Conservation (phyloP, 2,888 invertebrate species). For the Plebejus anna region DNA sequence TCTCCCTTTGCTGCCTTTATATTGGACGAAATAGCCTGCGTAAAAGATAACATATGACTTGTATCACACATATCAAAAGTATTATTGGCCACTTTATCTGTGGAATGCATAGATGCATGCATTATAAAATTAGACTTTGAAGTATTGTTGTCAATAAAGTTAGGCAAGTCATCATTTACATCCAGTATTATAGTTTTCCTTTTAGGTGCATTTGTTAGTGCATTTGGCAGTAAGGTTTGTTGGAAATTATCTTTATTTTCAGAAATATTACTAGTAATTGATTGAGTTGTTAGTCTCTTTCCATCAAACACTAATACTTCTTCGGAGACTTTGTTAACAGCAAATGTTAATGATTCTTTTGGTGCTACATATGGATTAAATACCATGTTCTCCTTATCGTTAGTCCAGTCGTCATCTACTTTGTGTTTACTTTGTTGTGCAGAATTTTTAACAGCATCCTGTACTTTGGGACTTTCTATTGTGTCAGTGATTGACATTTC, state of each 20-base stretch:
- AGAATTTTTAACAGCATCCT: slow-evolving; percentile 48
- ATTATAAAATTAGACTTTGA: not conserved
- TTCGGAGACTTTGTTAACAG: slow-evolving; percentile 52
- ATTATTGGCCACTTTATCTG: slow-evolving; percentile 37
- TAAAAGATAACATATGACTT: slow-evolving; percentile 44
- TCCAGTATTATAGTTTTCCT: slow-evolving; percentile 60
- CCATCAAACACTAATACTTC: slow-evolving; percentile 67
- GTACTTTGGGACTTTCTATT: slow-evolving; percentile 55
- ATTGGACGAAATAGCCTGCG: slow-evolving; percentile 40
- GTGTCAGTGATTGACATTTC: slow-evolving; percentile 71
- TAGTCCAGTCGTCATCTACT: slow-evolving; percentile 49
- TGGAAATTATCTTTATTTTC: slow-evolving; percentile 43
- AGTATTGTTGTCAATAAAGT: slow-evolving; percentile 45
- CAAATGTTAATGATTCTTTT: slow-evolving; percentile 54
- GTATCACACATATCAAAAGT: slow-evolving; percentile 33
- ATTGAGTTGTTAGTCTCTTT: slow-evolving; percentile 56
- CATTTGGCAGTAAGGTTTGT: slow-evolving; percentile 41
- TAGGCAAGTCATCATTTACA: slow-evolving; percentile 59
- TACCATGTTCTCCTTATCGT: slow-evolving; percentile 67
- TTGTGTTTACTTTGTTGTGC: slow-evolving; percentile 41
- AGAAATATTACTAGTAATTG: slow-evolving; percentile 37
- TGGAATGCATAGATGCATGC: slow-evolving; percentile 33
- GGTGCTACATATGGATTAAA: slow-evolving; percentile 60
- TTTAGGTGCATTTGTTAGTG: slow-evolving; percentile 40
- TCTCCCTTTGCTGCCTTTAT: slow-evolving; percentile 22